Conservation (phyloP, 2,888 invertebrate species). For the Drosophila heteroneura region DNA sequence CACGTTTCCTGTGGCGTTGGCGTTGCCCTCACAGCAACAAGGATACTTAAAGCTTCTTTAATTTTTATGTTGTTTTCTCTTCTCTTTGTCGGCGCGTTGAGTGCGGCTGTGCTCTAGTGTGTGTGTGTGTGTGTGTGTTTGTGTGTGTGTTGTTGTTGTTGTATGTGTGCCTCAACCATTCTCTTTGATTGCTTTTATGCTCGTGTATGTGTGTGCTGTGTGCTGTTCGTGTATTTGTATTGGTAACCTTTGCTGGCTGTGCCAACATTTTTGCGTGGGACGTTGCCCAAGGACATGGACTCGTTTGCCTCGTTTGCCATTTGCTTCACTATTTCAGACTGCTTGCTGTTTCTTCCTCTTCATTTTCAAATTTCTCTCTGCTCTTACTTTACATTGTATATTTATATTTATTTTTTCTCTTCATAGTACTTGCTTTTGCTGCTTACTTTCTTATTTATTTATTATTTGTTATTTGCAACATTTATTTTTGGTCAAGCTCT, state of each 20-base stretch:
- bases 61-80: slow-evolving; percentile 80
- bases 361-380: slow-evolving; percentile 28
- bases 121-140: slow-evolving; percentile 25
- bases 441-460: slow-evolving; percentile 64
- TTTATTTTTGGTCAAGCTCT: slow-evolving; percentile 53
- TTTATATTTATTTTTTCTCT: slow-evolving; percentile 19
- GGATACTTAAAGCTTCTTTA: slow-evolving; percentile 82
- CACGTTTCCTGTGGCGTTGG: slow-evolving; percentile 57
- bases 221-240: slow-evolving; percentile 43
- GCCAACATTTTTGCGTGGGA: slow-evolving; percentile 77
- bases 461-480: slow-evolving; percentile 64
- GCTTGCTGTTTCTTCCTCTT: slow-evolving; percentile 17
- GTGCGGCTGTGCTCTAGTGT: slow-evolving; percentile 38
- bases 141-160: slow-evolving; percentile 34
- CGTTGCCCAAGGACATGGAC: slow-evolving; percentile 81
- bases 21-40: slow-evolving; percentile 60
- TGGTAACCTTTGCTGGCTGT: slow-evolving; percentile 72
- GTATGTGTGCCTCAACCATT: slow-evolving; percentile 29
- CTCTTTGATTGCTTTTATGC: slow-evolving; percentile 40
- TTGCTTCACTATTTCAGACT: slow-evolving; percentile 52
- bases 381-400: slow-evolving; percentile 7
- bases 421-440: slow-evolving; percentile 12
- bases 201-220: slow-evolving; percentile 25
- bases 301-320: slow-evolving; percentile 61
- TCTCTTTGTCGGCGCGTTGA: slow-evolving; percentile 68